Conservation (phyloP, 2,113 vertebrate species). For the Argyrosomus japonicus region DNA sequence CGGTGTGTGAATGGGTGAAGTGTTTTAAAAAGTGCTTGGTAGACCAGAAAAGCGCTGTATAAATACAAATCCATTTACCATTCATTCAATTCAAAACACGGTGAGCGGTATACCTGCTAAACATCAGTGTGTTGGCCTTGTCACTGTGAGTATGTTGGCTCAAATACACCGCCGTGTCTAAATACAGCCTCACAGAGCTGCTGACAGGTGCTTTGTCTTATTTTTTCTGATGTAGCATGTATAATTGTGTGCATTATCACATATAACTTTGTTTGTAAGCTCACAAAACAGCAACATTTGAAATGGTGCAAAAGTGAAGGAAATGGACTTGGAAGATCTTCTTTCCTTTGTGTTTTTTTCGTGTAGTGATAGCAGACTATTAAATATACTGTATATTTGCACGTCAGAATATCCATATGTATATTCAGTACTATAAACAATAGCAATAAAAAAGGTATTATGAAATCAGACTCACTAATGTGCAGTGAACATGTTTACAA, state of each 20-base stretch:
- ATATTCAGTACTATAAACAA: neutral
- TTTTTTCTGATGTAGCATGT: neutral
- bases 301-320: neutral
- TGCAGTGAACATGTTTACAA: constrained; percentile 3
- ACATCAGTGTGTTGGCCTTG: neutral
- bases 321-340: neutral
- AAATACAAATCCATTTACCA: too few species aligned
- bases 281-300: neutral
- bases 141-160: neutral
- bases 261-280: neutral
- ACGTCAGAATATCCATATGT: neutral
- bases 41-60: too few species aligned
- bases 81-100: neutral
- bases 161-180: neutral
- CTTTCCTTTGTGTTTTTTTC: too few species aligned
- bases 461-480: neutral
- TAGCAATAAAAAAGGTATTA: neutral
- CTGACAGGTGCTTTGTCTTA: neutral
- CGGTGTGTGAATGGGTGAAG: too few species aligned
- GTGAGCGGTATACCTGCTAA: neutral
- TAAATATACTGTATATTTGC: neutral
- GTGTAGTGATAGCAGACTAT: neutral
- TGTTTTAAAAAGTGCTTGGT: too few species aligned
- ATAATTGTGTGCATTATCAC: neutral
- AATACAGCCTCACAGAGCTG: neutral